Evolutionary conservation across 2,888 invertebrate genomes (phyloP), one percentile per base, ranked within the genome.

Genomic region (Drosophila leonis): DNA sequence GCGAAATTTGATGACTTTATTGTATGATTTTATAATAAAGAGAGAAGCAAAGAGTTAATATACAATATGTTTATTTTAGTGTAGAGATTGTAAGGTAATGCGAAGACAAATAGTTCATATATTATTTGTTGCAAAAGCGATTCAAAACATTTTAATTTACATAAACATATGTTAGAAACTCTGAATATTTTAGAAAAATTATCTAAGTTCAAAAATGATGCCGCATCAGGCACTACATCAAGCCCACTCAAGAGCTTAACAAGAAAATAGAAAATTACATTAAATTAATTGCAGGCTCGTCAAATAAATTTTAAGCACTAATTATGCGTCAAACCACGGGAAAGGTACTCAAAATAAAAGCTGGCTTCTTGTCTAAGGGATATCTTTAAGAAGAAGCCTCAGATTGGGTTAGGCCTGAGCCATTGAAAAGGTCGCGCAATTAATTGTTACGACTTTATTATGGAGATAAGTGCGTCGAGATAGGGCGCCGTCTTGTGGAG

Each of bases 361-460:
- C 46, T 52, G 31, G 66, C 12, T 55, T 57, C 33, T 33, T 46
- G 52, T 35, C 24, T 18, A 12, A 42, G 18, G 29, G 41, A 27
- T 20, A 54, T 20, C 31, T 42, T 57, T 15, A 48, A 37, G 46
- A 44, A 44, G 48, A 46, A 29, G 54, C 74, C 57, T 48, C 51
- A 64, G 46, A 60, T 57, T 63, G 46, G 46, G 48, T 44, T 71
- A 61, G 66, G 39, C 62, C 35, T 20, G 52, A 60, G 59, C 60
- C 59, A 71, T 37, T 60, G 65, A 75, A 84, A 84, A 82, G 83
- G 88, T 83, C 78, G 85, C 91, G 73, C 91, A 90, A 91, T 92
- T 90, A 91, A 92, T 91, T 91, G 83, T 91, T 91, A 90, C 83
- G 91, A 87, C 89, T 91, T 90, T 86, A 89, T 92, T 91, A 90